phyloP scores from a whole-genome alignment of 2,113 vertebrate species.

The Octodon degus region DNA sequence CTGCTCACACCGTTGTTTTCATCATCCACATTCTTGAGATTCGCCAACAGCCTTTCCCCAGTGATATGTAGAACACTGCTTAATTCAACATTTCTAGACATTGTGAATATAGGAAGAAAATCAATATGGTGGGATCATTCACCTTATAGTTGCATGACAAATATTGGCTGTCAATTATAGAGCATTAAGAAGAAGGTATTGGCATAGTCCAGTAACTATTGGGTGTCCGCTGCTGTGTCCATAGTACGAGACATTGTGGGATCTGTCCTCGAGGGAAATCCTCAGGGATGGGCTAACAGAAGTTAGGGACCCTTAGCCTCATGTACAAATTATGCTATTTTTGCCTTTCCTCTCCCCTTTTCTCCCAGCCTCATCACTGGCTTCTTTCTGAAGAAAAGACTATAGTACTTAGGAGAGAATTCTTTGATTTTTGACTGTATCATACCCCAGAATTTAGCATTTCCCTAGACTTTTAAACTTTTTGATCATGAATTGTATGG shows the following conservation, averaged over 20 bases:
- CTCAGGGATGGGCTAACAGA: background rate
- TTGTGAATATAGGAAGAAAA: background rate
- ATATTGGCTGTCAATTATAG: background rate
- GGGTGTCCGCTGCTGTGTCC: background rate
- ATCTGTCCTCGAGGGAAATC: background rate
- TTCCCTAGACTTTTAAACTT: background rate
- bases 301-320: background rate
- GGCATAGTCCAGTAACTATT: background rate
- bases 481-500: background rate
- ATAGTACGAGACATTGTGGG: background rate
- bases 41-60: background rate
- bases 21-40: conserved; percentile 19
- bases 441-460: background rate
- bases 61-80: background rate
- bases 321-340: background rate
- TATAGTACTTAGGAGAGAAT: background rate
- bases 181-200: background rate
- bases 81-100: conserved; percentile 24
- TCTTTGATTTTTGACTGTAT: background rate
- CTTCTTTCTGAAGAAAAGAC: background rate
- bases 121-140: background rate
- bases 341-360: background rate
- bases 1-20: background rate
- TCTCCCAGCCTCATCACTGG: background rate
- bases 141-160: background rate